Percentiles rank a stretch among this genome's conserved stretches.
Conservation (phyloP, 2,113 vertebrate genomes). For the Telmatochromis sp. region DNA sequence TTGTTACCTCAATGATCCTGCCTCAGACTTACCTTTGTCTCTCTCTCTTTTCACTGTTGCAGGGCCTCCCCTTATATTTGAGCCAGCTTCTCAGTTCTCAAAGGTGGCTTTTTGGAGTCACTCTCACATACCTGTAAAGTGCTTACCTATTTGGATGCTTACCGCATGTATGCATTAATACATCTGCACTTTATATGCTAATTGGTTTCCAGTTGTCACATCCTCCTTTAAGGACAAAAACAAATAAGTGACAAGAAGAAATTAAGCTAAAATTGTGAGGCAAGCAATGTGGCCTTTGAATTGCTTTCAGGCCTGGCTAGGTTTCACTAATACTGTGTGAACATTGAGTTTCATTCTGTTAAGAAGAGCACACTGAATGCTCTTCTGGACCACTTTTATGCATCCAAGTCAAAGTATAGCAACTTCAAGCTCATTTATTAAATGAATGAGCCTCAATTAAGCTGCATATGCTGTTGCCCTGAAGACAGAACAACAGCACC, state of each 20-base stretch:
- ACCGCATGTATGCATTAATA: neutral
- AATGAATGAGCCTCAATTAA: neutral
- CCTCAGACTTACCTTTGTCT: neutral
- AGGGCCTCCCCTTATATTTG: neutral
- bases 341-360: neutral
- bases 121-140: neutral
- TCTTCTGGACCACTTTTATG: neutral
- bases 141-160: neutral
- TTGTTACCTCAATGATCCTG: neutral
- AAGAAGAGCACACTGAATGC: neutral
- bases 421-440: neutral
- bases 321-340: neutral
- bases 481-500: neutral
- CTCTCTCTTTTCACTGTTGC: fast-evolving
- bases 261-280: neutral
- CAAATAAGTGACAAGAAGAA: neutral
- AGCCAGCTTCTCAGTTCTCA: neutral
- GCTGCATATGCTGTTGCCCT: neutral
- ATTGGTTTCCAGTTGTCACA: neutral
- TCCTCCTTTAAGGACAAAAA: neutral
- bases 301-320: neutral
- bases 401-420: fast-evolving
- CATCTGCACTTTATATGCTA: neutral
- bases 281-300: neutral
- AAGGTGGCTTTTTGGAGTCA: neutral